Conservation (phyloP, 2,888 invertebrate genomes). For the Netelia inedita region DNA sequence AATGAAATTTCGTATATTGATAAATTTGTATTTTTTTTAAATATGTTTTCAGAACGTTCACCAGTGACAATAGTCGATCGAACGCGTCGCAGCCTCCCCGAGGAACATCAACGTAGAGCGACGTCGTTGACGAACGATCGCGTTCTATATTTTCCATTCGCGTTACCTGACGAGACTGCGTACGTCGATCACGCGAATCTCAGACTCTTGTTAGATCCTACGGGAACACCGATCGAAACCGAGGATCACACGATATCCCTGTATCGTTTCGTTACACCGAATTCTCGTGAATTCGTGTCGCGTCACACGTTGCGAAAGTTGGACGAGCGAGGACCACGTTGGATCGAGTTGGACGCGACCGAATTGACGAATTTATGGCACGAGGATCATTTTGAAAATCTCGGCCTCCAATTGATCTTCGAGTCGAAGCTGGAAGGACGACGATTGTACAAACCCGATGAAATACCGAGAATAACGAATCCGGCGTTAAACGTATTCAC, state of each 20-base stretch:
- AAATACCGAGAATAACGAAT: slow-evolving; percentile 74
- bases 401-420: slow-evolving; percentile 87
- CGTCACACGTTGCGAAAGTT: slow-evolving; percentile 82
- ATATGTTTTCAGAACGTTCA: slow-evolving; percentile 49
- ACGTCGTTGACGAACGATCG: not conserved
- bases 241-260: slow-evolving; percentile 73
- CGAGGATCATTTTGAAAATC: slow-evolving; percentile 84
- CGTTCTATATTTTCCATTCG: slow-evolving; percentile 76
- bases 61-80: slow-evolving; percentile 41
- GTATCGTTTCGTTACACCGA: slow-evolving; percentile 70
- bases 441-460: slow-evolving; percentile 59
- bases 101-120: not conserved
- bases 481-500: slow-evolving; percentile 81
- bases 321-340: slow-evolving; percentile 84
- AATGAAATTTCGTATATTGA: not conserved
- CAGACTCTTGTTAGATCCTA: slow-evolving; percentile 82
- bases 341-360: slow-evolving; percentile 88
- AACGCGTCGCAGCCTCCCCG: slow-evolving; percentile 39
- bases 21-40: not conserved
- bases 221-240: slow-evolving; percentile 46
- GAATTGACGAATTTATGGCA: slow-evolving; percentile 86
- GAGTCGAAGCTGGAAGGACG: slow-evolving; percentile 72
- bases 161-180: slow-evolving; percentile 71
- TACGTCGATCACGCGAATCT: slow-evolving; percentile 85
- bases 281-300: slow-evolving; percentile 81